A percentile compares a stretch with the other conserved stretches of the same genome.
These are phyloP conservation scores for Littorina saxatilis DNA, from an alignment of 1,140 invertebrate genomes.

Conservation along the genomic window DNA sequence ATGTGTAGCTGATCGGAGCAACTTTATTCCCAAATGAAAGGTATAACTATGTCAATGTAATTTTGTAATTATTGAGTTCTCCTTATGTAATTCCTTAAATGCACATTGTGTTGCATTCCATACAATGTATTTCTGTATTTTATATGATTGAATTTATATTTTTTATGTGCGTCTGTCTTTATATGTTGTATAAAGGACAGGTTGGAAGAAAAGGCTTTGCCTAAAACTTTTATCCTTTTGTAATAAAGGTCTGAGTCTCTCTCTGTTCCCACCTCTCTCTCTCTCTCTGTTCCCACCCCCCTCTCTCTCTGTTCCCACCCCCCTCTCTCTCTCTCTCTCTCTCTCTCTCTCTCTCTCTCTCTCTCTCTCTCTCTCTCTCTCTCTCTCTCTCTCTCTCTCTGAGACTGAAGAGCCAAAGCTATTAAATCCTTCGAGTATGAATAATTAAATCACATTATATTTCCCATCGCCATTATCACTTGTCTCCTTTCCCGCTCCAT, in stretches of 20 bases:
- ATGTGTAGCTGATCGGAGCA: no score
- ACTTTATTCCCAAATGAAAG: no score
- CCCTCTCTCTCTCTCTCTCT: not conserved
- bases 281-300: constrained; percentile 4
- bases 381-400: not conserved
- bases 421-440: not conserved
- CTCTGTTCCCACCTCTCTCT: constrained; percentile 16
- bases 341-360: not conserved
- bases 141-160: not conserved
- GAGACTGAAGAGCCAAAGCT: no score
- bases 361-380: constrained; percentile 1
- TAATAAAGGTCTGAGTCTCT: not conserved
- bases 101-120: not conserved
- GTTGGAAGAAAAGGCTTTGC: no score
- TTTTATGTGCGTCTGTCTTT: not conserved
- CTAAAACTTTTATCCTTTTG: no score
- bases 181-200: no score
- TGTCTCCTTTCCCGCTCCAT: not conserved
- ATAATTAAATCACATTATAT: not conserved
- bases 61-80: no score
- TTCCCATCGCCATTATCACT: not conserved
- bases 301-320: not conserved
- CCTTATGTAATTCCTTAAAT: no score
- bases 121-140: not conserved
- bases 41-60: no score